phyloP scores from a whole-genome alignment of 2,113 vertebrate species.

The Passerina amoena region DNA sequence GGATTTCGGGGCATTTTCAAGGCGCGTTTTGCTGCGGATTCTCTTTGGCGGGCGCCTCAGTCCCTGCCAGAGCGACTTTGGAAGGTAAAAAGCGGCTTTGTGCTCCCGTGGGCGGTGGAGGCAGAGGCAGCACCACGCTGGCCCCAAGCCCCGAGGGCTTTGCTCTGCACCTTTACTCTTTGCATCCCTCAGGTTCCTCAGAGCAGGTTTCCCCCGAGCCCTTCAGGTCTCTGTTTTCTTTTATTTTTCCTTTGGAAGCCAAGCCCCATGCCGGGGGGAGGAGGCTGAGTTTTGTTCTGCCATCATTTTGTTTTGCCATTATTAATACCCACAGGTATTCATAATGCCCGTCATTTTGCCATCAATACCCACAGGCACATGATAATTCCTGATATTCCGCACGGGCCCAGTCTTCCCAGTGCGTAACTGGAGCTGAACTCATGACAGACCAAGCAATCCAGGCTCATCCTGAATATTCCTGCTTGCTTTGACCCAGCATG shows the following conservation, averaged over 20 bases:
- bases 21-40: not conserved
- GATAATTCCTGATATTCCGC: not conserved
- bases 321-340: too few species aligned
- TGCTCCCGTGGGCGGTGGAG: not conserved
- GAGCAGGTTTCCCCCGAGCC: not conserved
- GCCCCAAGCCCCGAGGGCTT: not conserved
- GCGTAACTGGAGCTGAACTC: not conserved
- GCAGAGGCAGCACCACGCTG: not conserved
- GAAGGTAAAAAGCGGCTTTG: conserved; percentile 16
- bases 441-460: not conserved
- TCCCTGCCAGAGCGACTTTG: not conserved
- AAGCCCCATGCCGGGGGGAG: not conserved
- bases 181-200: not conserved
- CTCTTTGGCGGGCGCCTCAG: not conserved
- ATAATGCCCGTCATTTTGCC: too few species aligned
- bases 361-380: not conserved
- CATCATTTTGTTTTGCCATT: too few species aligned
- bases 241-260: not conserved
- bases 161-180: not conserved
- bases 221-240: not conserved
- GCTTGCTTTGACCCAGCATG: not conserved
- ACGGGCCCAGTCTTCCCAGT: not conserved
- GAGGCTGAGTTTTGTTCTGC: not conserved
- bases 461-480: not conserved
- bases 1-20: conserved; percentile 56